Evolutionary conservation across 2,797 vertebrate genomes (phyloP).

Genomic region (Aulostomus chinensis): DNA sequence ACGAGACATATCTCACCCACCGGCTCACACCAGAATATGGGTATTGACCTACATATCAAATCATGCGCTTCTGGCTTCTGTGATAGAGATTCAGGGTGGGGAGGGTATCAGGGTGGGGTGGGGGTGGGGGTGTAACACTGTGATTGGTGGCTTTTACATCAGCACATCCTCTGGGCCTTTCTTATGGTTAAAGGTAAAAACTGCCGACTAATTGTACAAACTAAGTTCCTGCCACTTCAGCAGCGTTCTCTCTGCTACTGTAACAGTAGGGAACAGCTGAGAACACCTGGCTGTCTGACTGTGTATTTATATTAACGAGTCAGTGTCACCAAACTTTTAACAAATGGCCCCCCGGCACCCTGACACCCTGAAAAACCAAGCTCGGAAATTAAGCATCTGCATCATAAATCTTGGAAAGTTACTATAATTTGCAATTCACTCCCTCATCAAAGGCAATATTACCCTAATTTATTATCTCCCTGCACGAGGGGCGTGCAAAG

Average conservation of each 20-base stretch:
- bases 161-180: slow-evolving; percentile 49
- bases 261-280: slow-evolving; percentile 58
- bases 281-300: slow-evolving; percentile 60
- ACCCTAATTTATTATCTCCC: slow-evolving; percentile 89
- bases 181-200: slow-evolving; percentile 12
- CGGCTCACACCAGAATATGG: slow-evolving; percentile 62
- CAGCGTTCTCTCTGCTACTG: slow-evolving; percentile 41
- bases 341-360: slow-evolving; percentile 74
- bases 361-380: slow-evolving; percentile 67
- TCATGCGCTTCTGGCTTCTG: slow-evolving; percentile 60
- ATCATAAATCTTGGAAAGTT: slow-evolving; percentile 88
- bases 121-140: neutral
- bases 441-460: slow-evolving; percentile 89
- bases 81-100: slow-evolving; percentile 36
- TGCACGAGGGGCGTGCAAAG: slow-evolving; percentile 74
- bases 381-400: slow-evolving; percentile 83
- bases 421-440: slow-evolving; percentile 89
- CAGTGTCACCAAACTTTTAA: slow-evolving; percentile 82
- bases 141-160: slow-evolving; percentile 65
- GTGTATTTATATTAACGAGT: slow-evolving; percentile 78
- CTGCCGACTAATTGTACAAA: neutral
- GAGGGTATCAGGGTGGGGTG: neutral
- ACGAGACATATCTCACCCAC: slow-evolving; percentile 66
- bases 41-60: slow-evolving; percentile 78
- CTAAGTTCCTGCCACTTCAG: slow-evolving; percentile 23